Base-by-base conservation (phyloP, 92 coral and sea anemone species). In the Porites cylindrica region DNA sequence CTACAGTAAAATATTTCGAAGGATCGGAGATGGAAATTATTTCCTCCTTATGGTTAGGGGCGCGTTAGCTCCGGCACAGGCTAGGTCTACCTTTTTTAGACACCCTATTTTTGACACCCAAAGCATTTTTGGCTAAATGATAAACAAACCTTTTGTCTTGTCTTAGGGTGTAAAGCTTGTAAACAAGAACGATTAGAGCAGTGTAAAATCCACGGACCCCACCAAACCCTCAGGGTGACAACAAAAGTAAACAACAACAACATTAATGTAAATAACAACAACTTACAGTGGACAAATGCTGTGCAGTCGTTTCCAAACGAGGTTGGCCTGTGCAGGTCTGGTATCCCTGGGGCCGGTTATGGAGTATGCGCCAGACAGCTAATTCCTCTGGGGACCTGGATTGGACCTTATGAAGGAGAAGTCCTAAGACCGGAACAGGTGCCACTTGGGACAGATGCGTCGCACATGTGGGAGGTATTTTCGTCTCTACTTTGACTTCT, bases 381-480 rank as follows among this genome's bases (percentile, higher is more conserved):
- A 74, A 86, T 95, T 72, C 96, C 98, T 12, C 24, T 86, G 43
- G 98, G 98, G 13, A 93, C 98, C 19, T 95, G 98, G 98, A 93
- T 95, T 63, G 98, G 98, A 0, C 98, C 98, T 24, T 95, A 93
- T 54, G 98, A 93, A 64, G 98, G 98, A 62, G 89, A 85, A 24
- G 77, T 78, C 32, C 82, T 82, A 24, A 66, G 68, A 53, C 85
- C 91, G 11, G 91, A 89, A 56, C 86, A 71, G 61, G 76, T 76
- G 32, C 29, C 56, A 16, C 24, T 70, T 3, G 82, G 75, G 24
- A 60, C 88, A 20, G 91, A 85, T 68, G 85, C 90, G 20, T 72
- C 92, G 11, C 88, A 88, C 90, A 88, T 93, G 95, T 95, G 98
- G 98, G 98, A 95, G 98, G 98, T 95, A 87, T 72, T 50, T 21